These are phyloP conservation scores for Desmophyllum pertusum DNA, from an alignment of 92 coral and sea anemone genomes.

Conservation along the genomic window DNA sequence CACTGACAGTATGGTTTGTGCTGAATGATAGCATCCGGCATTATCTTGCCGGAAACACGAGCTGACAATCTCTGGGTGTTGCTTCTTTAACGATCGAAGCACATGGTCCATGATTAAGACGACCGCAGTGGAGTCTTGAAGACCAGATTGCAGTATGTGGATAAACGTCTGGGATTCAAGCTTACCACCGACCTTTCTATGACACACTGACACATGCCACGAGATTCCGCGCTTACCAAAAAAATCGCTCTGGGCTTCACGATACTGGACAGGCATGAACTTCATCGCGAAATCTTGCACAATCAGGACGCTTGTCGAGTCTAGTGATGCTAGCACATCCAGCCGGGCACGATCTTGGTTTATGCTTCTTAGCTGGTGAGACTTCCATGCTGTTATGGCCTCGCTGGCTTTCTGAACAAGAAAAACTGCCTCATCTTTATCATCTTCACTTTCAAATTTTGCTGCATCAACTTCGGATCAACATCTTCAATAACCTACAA, in stretches of 20 bases:
- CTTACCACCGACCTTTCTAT: slow-evolving; percentile 29
- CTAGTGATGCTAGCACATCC: slow-evolving; percentile 22
- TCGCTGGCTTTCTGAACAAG: slow-evolving; percentile 38
- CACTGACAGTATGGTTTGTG: slow-evolving; percentile 40
- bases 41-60: slow-evolving; percentile 38
- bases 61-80: slow-evolving; percentile 40
- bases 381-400: slow-evolving; percentile 48
- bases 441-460: slow-evolving; percentile 39
- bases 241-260: slow-evolving; percentile 28
- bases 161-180: slow-evolving; percentile 42
- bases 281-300: slow-evolving; percentile 22
- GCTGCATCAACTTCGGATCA: slow-evolving; percentile 23
- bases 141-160: slow-evolving; percentile 33
- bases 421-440: slow-evolving; percentile 43
- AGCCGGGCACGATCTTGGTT: slow-evolving; percentile 56
- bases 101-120: slow-evolving; percentile 57
- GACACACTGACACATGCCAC: slow-evolving; percentile 34
- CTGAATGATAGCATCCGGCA: slow-evolving; percentile 40
- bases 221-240: slow-evolving; percentile 43
- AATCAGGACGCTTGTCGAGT: slow-evolving; percentile 27
- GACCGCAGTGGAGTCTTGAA: slow-evolving; percentile 33
- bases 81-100: slow-evolving; percentile 41
- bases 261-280: slow-evolving; percentile 11
- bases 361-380: slow-evolving; percentile 56
- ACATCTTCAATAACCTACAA: slow-evolving; percentile 37